These are phyloP conservation scores for Dendrolimus kikuchii DNA, from an alignment of 1,140 invertebrate species.

Conservation along the genomic window DNA sequence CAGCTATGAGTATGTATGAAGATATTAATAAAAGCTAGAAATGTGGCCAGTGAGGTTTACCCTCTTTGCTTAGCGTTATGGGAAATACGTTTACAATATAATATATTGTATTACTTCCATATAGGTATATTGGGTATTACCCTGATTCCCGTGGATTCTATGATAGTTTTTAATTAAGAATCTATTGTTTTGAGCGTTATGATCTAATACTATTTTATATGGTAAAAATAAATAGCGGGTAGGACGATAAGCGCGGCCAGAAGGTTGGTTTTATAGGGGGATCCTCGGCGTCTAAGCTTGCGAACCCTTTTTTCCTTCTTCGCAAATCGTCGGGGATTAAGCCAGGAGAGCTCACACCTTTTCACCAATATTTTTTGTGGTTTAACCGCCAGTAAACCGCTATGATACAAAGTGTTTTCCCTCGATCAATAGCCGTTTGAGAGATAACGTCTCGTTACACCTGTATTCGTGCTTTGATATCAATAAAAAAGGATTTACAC, in stretches of 20 bases:
- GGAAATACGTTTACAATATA: too few relatives aligned
- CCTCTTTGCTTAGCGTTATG: too few relatives aligned
- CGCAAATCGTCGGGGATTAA: conserved; percentile 68
- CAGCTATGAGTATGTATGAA: too few relatives aligned
- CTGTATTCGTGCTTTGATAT: not conserved
- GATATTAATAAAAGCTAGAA: too few relatives aligned
- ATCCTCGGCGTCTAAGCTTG: conserved; percentile 43
- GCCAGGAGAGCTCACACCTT: conserved; percentile 57
- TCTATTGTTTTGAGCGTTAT: conserved; percentile 35
- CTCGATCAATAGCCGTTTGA: conserved; percentile 32
- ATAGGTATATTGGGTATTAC: too few relatives aligned
- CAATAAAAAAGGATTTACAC: conserved; percentile 18
- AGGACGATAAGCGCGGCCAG: conserved; percentile 44
- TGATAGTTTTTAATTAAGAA: conserved; percentile 5
- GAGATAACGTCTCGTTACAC: conserved; percentile 21
- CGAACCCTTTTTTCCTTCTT: conserved; percentile 64
- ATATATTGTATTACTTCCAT: too few relatives aligned
- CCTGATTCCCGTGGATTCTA: not conserved
- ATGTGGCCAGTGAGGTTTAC: too few relatives aligned
- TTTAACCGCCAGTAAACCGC: conserved; percentile 41
- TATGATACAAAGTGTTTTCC: conserved; percentile 47
- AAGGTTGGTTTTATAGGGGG: conserved; percentile 43
- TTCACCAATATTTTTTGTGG: conserved; percentile 57
- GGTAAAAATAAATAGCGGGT: conserved; percentile 46
- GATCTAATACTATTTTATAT: conserved; percentile 41